These are phyloP conservation scores for Panulirus ornatus DNA, from an alignment of 1,140 invertebrate genomes.

Conservation along the genomic window DNA sequence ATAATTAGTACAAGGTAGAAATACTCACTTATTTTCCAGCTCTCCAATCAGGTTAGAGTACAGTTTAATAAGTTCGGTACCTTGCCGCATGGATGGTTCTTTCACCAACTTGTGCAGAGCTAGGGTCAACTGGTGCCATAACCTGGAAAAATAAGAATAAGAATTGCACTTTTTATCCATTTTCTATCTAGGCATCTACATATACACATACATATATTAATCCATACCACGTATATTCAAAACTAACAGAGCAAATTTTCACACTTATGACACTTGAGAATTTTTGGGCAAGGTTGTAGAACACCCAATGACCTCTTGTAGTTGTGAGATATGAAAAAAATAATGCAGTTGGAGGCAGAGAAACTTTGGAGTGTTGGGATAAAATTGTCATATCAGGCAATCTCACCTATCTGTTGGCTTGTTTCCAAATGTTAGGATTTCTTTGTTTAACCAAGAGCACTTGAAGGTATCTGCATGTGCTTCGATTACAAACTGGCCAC, in stretches of 20 bases:
- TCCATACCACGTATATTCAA: too few relatives aligned
- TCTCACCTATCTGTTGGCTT: too few relatives aligned
- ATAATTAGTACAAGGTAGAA: background rate
- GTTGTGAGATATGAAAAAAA: background rate
- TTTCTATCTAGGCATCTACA: too few relatives aligned
- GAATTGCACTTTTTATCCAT: background rate
- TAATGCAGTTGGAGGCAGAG: too few relatives aligned
- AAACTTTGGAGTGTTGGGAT: too few relatives aligned
- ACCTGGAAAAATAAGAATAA: conserved; percentile 78
- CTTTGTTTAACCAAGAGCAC: too few relatives aligned
- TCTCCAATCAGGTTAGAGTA: conserved; percentile 95
- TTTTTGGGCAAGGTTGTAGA: background rate
- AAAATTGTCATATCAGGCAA: too few relatives aligned
- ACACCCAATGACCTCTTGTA: background rate
- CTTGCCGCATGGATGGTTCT: conserved; percentile 86
- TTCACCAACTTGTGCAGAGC: conserved; percentile 91
- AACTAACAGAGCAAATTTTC: too few relatives aligned
- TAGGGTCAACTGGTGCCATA: conserved; percentile 97
- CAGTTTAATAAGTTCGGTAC: conserved; percentile 88
- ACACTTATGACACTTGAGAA: too few relatives aligned
- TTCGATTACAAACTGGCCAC: too few relatives aligned
- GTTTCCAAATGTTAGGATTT: too few relatives aligned
- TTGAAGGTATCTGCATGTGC: too few relatives aligned
- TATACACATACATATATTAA: background rate
- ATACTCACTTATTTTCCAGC: conserved; percentile 93